A percentile compares a stretch with the other conserved stretches of the same genome.
Evolutionary conservation across 2,888 invertebrate species (phyloP).

Genomic region (Drosophila paracracens): DNA sequence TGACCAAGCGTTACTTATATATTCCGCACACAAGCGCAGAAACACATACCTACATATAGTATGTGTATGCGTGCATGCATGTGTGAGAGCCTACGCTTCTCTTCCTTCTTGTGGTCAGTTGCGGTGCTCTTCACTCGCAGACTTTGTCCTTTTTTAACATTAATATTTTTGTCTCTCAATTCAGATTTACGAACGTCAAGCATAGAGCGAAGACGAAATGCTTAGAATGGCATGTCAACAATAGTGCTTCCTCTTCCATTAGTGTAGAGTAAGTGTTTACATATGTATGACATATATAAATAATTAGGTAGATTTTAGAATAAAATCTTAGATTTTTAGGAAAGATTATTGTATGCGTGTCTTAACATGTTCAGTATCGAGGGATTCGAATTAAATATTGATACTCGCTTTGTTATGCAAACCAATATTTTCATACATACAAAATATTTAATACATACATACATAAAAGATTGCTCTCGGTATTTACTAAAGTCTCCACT

Average conservation of each 20-base stretch:
- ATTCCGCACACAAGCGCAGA: constrained; percentile 9
- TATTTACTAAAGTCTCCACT: neutral
- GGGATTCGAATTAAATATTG: neutral
- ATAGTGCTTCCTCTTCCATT: neutral
- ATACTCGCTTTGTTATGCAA: neutral
- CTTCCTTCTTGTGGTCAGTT: neutral
- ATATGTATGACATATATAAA: neutral
- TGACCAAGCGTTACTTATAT: constrained; percentile 20
- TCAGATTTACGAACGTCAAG: neutral
- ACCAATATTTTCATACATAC: too few species aligned
- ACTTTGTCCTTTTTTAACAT: neutral
- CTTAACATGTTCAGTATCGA: neutral
- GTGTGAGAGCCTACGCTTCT: neutral
- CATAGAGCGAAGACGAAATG: neutral
- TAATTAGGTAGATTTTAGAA: neutral
- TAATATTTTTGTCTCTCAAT: neutral
- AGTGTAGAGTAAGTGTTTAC: neutral
- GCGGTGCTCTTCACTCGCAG: neutral
- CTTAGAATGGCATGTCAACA: neutral
- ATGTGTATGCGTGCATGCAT: neutral
- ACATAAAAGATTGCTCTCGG: neutral
- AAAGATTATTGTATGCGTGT: neutral
- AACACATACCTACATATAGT: neutral
- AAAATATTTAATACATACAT: neutral
- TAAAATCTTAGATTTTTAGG: neutral